Evolutionary conservation across 2,888 invertebrate species (phyloP).

Genomic region (Petrolisthes cinctipes): DNA sequence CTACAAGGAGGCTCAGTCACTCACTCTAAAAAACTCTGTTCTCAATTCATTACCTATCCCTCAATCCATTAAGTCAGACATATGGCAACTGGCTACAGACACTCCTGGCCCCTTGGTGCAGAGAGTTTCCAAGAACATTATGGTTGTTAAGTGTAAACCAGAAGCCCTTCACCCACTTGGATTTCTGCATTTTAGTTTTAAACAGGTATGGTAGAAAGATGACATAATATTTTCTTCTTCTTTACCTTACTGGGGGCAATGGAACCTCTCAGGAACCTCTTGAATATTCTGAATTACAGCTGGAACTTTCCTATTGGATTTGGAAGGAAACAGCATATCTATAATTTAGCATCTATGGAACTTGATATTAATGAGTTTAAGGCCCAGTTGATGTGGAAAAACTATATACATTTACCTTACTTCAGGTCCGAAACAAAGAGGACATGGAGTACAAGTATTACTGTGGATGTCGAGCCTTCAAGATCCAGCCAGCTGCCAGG

Average conservation of each 20-base stretch:
- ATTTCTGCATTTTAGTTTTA: conserved; percentile 79
- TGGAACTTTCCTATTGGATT: background rate
- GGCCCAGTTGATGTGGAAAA: no score
- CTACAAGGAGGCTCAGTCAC: conserved; percentile 75
- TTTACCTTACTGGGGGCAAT: no score
- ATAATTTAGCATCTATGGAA: background rate
- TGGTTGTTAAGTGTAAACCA: conserved; percentile 80
- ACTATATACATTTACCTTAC: background rate
- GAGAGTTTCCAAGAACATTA: conserved; percentile 78
- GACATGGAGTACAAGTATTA: conserved; percentile 60
- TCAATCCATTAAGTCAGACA: conserved; percentile 75
- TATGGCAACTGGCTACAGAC: conserved; percentile 76
- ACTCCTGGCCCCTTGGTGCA: conserved; percentile 77
- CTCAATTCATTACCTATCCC: conserved; percentile 75
- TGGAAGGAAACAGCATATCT: background rate
- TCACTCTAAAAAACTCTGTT: conserved; percentile 76
- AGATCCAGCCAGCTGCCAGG: conserved; percentile 48
- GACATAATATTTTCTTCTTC: background rate
- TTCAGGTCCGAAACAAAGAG: conserved; percentile 45
- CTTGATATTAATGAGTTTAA: background rate
- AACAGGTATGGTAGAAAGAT: conserved; percentile 65
- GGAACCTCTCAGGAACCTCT: no score
- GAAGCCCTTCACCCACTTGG: conserved; percentile 79
- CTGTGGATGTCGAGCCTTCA: conserved; percentile 64
- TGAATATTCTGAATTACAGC: no score